Base-by-base conservation (phyloP, 2,888 invertebrate genomes). In the Tetranychus piercei region DNA sequence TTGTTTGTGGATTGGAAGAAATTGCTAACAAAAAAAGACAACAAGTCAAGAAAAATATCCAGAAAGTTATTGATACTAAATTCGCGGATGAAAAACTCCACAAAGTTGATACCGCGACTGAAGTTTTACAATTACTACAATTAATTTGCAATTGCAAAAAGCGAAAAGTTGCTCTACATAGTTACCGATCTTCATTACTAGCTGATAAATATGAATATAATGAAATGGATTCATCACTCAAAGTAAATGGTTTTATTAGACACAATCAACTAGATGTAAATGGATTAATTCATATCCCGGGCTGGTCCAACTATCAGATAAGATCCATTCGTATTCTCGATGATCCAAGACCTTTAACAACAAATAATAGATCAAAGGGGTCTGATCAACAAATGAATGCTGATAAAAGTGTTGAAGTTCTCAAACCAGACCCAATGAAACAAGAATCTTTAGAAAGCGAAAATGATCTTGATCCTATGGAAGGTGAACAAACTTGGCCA, bases 401-500 rank as follows among this genome's bases (percentile, higher is more conserved):
- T 66, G 69, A 23, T 15, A 44, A 71, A 45, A 34, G 22, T 6
- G 65, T 6, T 64, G 66, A 81, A 15, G 75, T 82, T 74, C 80
- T 80, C 23, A 77, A 74, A 75, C 79, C 81, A 8, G 77, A 80
- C 74, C 77, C 78, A 9, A 2, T 65, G 18, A 44, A 77, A 8
- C 82, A 86, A 83, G 89, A 89, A 80, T 87, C 88, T 74, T 84
- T 95, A 66, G 86, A 88, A 76, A 85, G 87, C 44, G 94, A 94
- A 84, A 90, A 91, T 83, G 83, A 88, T 74, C 89, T 90, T 1
- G 92, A 95, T 84, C 89, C 89, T 7, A 90, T 95, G 92, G 91
- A 93, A 81, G 92, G 90, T 1, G 96, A 96, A 82, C 96, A 96
- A 83, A 95, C 94, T 0, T 95, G 94, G 93, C 95, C 96, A 0